A percentile compares a stretch with the other conserved stretches of the same genome.
phyloP scores from a whole-genome alignment of 1,140 invertebrate genomes.

The Cardiocondyla obscurior region DNA sequence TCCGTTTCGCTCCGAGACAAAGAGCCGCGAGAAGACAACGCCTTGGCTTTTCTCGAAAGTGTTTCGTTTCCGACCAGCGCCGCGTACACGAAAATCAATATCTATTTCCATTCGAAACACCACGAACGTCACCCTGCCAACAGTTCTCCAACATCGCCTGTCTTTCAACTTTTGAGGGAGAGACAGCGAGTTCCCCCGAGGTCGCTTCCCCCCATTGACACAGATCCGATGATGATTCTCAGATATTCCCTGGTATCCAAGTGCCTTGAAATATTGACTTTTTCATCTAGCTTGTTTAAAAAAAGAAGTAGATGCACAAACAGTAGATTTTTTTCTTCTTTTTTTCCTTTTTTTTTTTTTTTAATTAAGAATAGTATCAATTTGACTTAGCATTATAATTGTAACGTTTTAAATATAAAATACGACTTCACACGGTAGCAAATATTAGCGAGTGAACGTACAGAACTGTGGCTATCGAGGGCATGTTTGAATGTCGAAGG shows the following conservation, averaged over 20 bases:
- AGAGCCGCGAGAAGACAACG: slow-evolving; percentile 37
- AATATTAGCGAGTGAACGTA: slow-evolving; percentile 14
- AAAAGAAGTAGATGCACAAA: not conserved
- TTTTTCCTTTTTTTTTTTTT: not conserved
- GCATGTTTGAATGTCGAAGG: not conserved
- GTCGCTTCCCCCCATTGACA: not conserved
- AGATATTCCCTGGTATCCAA: not conserved
- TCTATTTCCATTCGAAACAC: slow-evolving; percentile 49
- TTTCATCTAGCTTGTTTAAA: not conserved
- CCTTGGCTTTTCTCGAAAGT: not conserved
- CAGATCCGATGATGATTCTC: slow-evolving; percentile 17
- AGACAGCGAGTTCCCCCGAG: not conserved
- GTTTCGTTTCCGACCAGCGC: slow-evolving; percentile 4
- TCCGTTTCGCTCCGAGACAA: not conserved
- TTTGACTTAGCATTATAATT: not conserved
- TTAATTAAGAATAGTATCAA: not conserved
- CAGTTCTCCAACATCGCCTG: not conserved
- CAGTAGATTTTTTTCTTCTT: too few relatives aligned
- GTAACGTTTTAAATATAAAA: not conserved
- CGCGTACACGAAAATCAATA: slow-evolving; percentile 44
- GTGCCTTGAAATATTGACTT: not conserved
- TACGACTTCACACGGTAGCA: not conserved
- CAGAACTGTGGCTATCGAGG: not conserved
- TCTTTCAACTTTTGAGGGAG: slow-evolving; percentile 14
- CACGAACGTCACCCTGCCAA: not conserved